These are phyloP conservation scores for Hemicordylus capensis DNA, from an alignment of 2,113 vertebrate genomes.

Conservation along the genomic window DNA sequence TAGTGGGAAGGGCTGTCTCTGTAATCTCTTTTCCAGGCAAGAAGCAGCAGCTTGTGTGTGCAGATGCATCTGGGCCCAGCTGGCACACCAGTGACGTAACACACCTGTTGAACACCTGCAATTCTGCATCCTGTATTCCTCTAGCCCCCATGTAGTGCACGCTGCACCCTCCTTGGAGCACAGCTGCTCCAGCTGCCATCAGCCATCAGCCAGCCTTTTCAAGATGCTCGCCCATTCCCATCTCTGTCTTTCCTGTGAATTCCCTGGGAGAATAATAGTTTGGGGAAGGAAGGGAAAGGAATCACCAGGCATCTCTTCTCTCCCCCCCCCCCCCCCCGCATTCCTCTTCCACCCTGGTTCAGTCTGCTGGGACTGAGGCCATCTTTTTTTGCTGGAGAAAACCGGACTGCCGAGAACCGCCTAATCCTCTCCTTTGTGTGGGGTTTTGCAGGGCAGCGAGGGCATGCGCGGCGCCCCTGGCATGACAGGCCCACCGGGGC, in stretches of 20 bases:
- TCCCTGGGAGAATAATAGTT: background rate
- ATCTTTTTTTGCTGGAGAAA: too few species aligned
- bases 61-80: too few species aligned
- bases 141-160: background rate
- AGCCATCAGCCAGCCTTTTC: background rate
- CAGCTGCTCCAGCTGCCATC: background rate
- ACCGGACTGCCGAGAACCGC: background rate
- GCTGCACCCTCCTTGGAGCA: background rate
- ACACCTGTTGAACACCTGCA: background rate
- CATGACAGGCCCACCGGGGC: slow-evolving; percentile 79
- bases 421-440: background rate
- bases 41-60: too few species aligned
- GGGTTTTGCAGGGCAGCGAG: slow-evolving; percentile 82
- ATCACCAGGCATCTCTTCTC: background rate
- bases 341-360: too few species aligned
- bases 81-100: background rate
- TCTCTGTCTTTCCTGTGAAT: background rate
- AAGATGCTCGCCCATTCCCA: background rate
- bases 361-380: background rate
- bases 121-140: background rate
- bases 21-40: background rate
- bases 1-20: background rate
- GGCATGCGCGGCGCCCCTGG: slow-evolving; percentile 85
- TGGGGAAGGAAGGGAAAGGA: background rate
- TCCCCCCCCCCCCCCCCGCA: too few species aligned